Conservation (phyloP, 2,888 invertebrate genomes). For the Anodontia alba region DNA sequence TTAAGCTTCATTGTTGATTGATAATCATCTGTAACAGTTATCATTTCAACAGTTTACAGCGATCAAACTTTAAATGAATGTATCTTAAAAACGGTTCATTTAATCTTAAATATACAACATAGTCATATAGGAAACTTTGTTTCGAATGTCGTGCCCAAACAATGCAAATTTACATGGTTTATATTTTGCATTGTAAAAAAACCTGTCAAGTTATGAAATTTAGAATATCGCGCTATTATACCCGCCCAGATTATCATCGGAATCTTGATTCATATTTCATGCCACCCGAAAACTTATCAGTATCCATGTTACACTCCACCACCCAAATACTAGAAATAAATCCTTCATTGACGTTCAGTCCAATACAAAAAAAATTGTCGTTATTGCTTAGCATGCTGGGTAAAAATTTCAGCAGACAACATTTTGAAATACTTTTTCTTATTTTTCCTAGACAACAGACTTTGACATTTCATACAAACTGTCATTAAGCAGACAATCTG, state of each 20-base stretch:
- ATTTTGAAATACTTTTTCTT: too few relatives aligned
- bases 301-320: not conserved
- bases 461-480: too few relatives aligned
- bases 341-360: not conserved
- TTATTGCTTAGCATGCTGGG: too few relatives aligned
- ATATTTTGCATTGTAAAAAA: not conserved
- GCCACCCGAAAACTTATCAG: not conserved
- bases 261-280: conserved; percentile 12
- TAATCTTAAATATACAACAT: not conserved
- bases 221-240: not conserved
- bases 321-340: conserved; percentile 11
- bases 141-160: not conserved
- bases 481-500: too few relatives aligned
- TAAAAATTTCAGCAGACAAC: too few relatives aligned
- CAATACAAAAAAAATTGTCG: too few relatives aligned
- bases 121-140: not conserved
- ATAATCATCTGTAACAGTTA: not conserved
- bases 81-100: not conserved
- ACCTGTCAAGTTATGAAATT: conserved; percentile 11
- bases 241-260: not conserved
- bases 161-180: conserved; percentile 11
- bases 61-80: not conserved
- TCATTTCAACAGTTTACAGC: conserved; percentile 5
- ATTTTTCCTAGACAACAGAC: too few relatives aligned
- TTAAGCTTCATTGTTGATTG: not conserved